These are phyloP conservation scores for Apodemia hepburni DNA, from an alignment of 2,888 invertebrate genomes.

Conservation along the genomic window DNA sequence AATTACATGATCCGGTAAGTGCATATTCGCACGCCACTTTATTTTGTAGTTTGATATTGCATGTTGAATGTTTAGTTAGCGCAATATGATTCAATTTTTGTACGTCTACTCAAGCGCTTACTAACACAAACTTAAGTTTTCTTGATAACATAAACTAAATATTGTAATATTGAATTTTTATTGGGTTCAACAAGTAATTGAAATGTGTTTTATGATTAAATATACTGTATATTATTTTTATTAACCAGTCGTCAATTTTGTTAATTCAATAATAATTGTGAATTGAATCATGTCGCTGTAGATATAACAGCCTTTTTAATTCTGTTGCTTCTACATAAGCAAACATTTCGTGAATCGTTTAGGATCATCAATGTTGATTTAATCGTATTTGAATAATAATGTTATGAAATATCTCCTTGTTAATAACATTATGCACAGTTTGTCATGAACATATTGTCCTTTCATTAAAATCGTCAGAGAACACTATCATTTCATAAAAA, in stretches of 20 bases:
- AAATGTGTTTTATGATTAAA: neutral
- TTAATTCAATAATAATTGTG: neutral
- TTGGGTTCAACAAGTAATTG: neutral
- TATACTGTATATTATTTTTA: too few species aligned
- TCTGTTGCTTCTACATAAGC: slow-evolving; percentile 23
- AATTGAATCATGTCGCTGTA: slow-evolving; percentile 21
- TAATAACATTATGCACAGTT: slow-evolving; percentile 7
- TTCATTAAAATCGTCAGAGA: slow-evolving; percentile 10
- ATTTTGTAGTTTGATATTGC: slow-evolving; percentile 34
- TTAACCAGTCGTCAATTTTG: neutral
- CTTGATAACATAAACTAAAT: slow-evolving; percentile 9
- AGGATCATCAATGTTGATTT: slow-evolving; percentile 11
- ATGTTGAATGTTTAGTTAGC: slow-evolving; percentile 42
- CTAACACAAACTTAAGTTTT: neutral
- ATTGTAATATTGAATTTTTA: neutral
- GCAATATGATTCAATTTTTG: slow-evolving; percentile 27
- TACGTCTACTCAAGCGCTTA: neutral
- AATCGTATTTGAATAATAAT: neutral
- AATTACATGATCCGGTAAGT: slow-evolving; percentile 81
- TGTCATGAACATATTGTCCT: slow-evolving; percentile 4
- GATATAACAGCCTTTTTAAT: slow-evolving; percentile 22
- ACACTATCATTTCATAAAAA: slow-evolving; percentile 12
- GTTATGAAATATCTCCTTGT: neutral
- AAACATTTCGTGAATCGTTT: slow-evolving; percentile 11
- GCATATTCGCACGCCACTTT: slow-evolving; percentile 31